Conservation (phyloP, 2,113 vertebrate genomes). For the Callorhinus ursinus region DNA sequence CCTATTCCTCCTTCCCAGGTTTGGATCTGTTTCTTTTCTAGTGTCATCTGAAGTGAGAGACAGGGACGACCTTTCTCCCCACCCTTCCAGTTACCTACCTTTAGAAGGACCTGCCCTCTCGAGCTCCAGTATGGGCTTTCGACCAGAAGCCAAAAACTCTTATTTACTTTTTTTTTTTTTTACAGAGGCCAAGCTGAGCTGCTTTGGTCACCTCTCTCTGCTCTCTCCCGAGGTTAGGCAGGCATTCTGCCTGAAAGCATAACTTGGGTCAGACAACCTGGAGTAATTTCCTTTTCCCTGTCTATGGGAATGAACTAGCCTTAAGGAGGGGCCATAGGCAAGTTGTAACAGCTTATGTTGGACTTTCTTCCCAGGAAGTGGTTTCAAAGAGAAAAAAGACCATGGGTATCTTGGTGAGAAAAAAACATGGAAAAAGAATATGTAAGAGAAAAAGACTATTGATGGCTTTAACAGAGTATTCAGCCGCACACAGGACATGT, state of each 20-base stretch:
- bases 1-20: neutral
- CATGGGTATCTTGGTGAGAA: neutral
- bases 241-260: neutral
- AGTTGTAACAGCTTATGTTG: constrained; percentile 51
- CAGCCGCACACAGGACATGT: neutral
- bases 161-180: constrained; percentile 9
- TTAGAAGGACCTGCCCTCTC: neutral
- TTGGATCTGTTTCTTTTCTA: constrained; percentile 15
- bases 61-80: neutral
- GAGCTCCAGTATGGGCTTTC: neutral
- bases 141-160: neutral
- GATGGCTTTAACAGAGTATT: neutral
- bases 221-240: neutral
- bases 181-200: neutral
- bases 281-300: constrained; percentile 55
- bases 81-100: neutral
- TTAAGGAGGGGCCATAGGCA: constrained; percentile 58
- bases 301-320: constrained; percentile 33
- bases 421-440: constrained; percentile 38
- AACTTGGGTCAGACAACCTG: constrained; percentile 14
- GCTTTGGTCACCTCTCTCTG: neutral
- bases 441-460: neutral
- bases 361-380: constrained; percentile 74
- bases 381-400: constrained; percentile 49
- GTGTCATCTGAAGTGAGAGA: constrained; percentile 29